Evolutionary conservation across 2,888 invertebrate species (phyloP), one percentile per base, ranked within the genome.

Genomic region (Zele albiditarsus): DNA sequence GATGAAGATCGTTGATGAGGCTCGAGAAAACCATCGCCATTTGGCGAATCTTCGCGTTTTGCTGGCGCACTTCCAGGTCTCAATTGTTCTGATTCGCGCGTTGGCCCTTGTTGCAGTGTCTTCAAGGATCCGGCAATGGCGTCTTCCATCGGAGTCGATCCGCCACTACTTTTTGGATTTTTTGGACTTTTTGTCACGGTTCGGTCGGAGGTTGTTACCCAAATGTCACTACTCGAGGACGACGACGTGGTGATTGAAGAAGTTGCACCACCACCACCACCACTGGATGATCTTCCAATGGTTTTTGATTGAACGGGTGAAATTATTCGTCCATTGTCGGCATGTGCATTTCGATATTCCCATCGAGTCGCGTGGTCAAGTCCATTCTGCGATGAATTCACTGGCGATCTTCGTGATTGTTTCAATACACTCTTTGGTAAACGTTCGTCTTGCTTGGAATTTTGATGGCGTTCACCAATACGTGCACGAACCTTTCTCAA

Each of bases 1-100:
- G 90, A 90, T 73, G 90, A 85, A 2, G 90, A 90, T 58, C 90
- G 84, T 79, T 90, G 90, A 73, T 90, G 87, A 67, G 90, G 86
- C 63, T 90, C 89, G 70, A 89, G 81, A 14, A 82, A 79, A 25
- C 81, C 78, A 28, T 84, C 81, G 14, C 77, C 81, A 1, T 84
- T 68, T 16, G 82, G 77, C 38, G 85, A 78, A 67, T 86, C 84
- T 58, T 83, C 87, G 16, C 86, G 83, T 38, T 89, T 89, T 25
- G 90, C 90, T 1, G 92, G 92, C 6, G 92, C 92, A 84, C 91
- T 91, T 75, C 91, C 91, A 12, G 92, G 92, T 67, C 91, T 89
- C 73, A 90, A 90, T 23, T 90, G 81, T 57, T 90, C 88, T 49
- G 88, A 88, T 79, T 90, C 90, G 66, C 90, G 85, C 12, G 86